phyloP scores from a whole-genome alignment of 2,888 invertebrate genomes.

The Isotomurus palustris region DNA sequence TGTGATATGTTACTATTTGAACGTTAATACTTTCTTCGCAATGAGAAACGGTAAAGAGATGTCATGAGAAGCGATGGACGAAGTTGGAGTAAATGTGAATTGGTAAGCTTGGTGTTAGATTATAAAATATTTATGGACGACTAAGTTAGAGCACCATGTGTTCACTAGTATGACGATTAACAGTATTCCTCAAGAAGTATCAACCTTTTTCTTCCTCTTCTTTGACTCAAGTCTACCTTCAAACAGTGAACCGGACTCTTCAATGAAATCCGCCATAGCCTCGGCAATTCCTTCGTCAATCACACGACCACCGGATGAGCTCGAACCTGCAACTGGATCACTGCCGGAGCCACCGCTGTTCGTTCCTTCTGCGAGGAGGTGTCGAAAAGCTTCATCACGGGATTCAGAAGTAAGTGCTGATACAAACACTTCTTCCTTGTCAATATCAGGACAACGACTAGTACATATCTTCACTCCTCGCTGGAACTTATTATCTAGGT shows the following conservation, averaged over 20 bases:
- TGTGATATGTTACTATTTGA: too few relatives aligned
- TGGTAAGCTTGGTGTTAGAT: too few relatives aligned
- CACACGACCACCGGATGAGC: not conserved
- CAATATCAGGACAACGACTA: conserved; percentile 43
- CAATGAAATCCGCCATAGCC: conserved; percentile 29
- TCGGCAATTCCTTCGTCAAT: conserved; percentile 14
- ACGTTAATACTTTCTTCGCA: too few relatives aligned
- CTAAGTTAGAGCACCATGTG: too few relatives aligned
- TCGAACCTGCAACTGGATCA: not conserved
- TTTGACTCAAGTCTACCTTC: conserved; percentile 16
- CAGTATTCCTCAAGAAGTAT: not conserved
- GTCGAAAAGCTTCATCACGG: conserved; percentile 30
- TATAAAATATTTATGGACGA: too few relatives aligned
- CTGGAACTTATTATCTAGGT: conserved; percentile 35
- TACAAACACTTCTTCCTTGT: conserved; percentile 41
- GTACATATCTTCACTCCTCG: conserved; percentile 43
- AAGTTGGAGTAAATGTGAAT: too few relatives aligned
- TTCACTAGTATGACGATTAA: too few relatives aligned
- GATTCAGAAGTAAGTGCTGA: conserved; percentile 34
- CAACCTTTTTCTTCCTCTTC: conserved; percentile 10
- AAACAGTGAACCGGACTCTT: conserved; percentile 17
- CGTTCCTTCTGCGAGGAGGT: conserved; percentile 29
- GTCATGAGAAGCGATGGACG: too few relatives aligned
- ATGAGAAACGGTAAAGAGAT: too few relatives aligned
- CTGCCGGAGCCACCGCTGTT: not conserved